Base-by-base conservation (phyloP, 2,113 vertebrate species). In the Myrmecobius fasciatus region DNA sequence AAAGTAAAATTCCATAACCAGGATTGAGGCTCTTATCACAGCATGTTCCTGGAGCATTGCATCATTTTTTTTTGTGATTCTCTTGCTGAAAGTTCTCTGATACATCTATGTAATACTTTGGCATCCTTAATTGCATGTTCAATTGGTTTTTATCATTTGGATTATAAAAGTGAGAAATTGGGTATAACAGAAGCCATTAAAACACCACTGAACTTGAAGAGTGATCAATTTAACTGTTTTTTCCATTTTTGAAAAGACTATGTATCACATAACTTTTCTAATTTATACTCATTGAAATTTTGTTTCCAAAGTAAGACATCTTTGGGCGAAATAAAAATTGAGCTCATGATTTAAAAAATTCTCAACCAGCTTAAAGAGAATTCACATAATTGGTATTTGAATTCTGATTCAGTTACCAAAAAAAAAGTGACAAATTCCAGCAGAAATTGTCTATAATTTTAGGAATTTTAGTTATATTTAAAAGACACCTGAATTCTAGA, bases 111-210 rank as follows among this genome's bases (percentile, higher is more conserved):
- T 83, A 95, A 49, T 96, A 92, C 54, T 97, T 97, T 88, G 0
- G 56, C 98, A 67, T 91, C 97, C 97, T 98, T 97, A 95, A 92
- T 46, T 98, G 98, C 98, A 98, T 98, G 98, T 95, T 95, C 93
- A 97, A 43, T 98, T 96, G 89, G 46, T 97, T 46, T 92, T 95
- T 89, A 94, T 93, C 90, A 92, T 67, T 75, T 94, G 94, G 95
- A 96, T 98, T 96, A 96, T 94, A 95, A 97, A 96, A 92, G 75
- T 92, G 96, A 90, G 89, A 95, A 91, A 92, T 3, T 95, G 51
- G 89, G 91, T 83, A 93, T 93, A 92, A 95, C 83, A 97, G 90
- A 97, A 93, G 25, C 90, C 91, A 94, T 43, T 24, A 60, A 12
- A 94, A 43, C 93, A 46, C 93, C 7, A 89, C 95, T 97, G 97